These are phyloP conservation scores for Nomada hirtipes DNA, from an alignment of 2,888 invertebrate genomes.

Conservation along the genomic window DNA sequence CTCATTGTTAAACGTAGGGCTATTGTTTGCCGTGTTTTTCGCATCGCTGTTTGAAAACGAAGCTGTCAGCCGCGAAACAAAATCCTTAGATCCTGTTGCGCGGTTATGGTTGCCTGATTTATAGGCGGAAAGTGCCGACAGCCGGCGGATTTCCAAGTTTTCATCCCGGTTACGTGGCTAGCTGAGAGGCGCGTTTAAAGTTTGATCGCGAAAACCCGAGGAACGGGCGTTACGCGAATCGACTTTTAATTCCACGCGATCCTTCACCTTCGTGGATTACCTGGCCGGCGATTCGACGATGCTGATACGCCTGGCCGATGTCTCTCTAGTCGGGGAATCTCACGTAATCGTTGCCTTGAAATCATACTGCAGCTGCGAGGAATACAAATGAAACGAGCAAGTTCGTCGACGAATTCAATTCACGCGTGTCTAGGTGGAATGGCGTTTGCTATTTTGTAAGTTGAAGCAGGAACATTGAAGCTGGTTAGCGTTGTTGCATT, in stretches of 20 bases:
- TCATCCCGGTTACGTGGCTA: slow-evolving; percentile 1
- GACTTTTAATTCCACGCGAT: slow-evolving; percentile 42
- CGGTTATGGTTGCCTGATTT: slow-evolving; percentile 19
- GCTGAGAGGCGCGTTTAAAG: slow-evolving; percentile 33
- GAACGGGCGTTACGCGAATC: slow-evolving; percentile 25
- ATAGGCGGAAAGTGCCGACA: slow-evolving; percentile 1
- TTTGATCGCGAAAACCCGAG: slow-evolving; percentile 36
- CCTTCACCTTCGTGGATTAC: slow-evolving; percentile 11
- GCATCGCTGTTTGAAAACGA: slow-evolving; percentile 29
- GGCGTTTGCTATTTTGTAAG: slow-evolving; percentile 3
- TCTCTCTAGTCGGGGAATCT: slow-evolving; percentile 17
- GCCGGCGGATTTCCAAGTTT: slow-evolving; percentile 11
- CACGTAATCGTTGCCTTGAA: slow-evolving; percentile 49
- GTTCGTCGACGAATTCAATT: slow-evolving; percentile 14
- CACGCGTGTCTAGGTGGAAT: slow-evolving; percentile 1
- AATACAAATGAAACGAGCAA: slow-evolving; percentile 39
- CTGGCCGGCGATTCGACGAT: slow-evolving; percentile 12
- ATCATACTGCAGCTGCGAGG: slow-evolving; percentile 6
- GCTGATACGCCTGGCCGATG: slow-evolving; percentile 9
- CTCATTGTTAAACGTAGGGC: too few relatives aligned
- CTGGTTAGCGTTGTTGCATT: not conserved
- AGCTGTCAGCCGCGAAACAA: slow-evolving; percentile 27
- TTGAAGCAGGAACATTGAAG: not conserved
- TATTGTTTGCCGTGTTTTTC: slow-evolving; percentile 10
- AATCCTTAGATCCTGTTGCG: slow-evolving; percentile 17